Conservation (phyloP, 2,888 invertebrate genomes). For the Melinaea marsaeus region DNA sequence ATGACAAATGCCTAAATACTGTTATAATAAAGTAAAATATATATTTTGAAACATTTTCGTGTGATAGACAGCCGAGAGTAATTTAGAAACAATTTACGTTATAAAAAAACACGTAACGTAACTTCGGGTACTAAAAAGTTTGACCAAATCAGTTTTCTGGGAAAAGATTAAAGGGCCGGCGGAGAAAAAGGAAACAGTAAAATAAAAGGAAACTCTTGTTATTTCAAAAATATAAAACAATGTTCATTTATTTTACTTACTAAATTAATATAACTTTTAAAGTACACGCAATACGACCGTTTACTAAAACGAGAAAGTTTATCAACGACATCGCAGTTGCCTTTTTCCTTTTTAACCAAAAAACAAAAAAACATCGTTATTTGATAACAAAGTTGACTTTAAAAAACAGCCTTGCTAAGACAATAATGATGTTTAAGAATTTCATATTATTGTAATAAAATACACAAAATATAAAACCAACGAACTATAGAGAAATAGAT, state of each 20-base stretch:
- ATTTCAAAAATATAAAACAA: neutral
- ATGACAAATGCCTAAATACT: too few species aligned
- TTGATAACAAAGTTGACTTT: too few species aligned
- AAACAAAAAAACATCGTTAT: too few species aligned
- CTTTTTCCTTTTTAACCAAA: too few species aligned
- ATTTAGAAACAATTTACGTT: slow-evolving; percentile 30
- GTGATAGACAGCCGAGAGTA: slow-evolving; percentile 16
- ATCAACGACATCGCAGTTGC: too few species aligned
- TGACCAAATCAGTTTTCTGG: slow-evolving; percentile 24
- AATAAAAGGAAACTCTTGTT: slow-evolving; percentile 29
- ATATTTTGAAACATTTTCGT: neutral
- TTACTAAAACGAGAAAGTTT: neutral
- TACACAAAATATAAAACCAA: too few species aligned
- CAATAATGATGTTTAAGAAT: too few species aligned
- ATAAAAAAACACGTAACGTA: slow-evolving; percentile 34
- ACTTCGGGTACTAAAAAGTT: slow-evolving; percentile 29
- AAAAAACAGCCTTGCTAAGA: too few species aligned
- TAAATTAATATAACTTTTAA: neutral
- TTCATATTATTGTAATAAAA: too few species aligned
- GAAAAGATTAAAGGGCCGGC: slow-evolving; percentile 31
- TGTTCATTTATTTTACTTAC: slow-evolving; percentile 3
- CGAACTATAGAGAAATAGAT: too few species aligned
- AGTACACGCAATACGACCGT: neutral
- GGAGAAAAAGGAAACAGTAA: slow-evolving; percentile 27
- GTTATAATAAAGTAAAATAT: too few species aligned